Conservation (phyloP, 2,888 invertebrate species). For the Alentia gelatinosa region DNA sequence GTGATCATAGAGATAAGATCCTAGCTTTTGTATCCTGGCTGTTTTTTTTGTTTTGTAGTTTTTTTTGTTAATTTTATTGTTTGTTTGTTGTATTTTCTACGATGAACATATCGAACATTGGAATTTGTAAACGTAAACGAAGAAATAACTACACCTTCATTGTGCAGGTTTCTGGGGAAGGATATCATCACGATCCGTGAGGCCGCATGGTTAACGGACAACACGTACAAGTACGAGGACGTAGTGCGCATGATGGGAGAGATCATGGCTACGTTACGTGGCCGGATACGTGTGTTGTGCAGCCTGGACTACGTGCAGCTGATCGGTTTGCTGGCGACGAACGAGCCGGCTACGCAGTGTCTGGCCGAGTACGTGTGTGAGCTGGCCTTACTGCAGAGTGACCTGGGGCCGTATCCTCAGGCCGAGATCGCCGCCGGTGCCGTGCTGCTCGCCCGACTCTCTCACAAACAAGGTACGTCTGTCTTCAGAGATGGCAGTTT, state of each 20-base stretch:
- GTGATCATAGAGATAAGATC: no score
- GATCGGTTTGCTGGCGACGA: conserved; percentile 68
- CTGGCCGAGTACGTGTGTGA: conserved; percentile 78
- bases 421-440: conserved; percentile 76
- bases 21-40: no score
- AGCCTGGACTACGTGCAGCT: conserved; percentile 75
- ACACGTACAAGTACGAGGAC: conserved; percentile 79
- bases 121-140: no score
- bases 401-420: conserved; percentile 76
- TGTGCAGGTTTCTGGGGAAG: conserved; percentile 74
- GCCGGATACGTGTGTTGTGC: conserved; percentile 73
- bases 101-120: no score
- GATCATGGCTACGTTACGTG: conserved; percentile 75
- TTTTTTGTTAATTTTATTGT: no score
- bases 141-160: no score
- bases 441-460: conserved; percentile 74
- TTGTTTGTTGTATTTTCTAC: no score
- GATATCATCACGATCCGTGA: conserved; percentile 79
- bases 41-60: no score
- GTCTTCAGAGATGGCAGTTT: no score
- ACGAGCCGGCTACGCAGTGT: conserved; percentile 66
- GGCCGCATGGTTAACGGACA: conserved; percentile 80
- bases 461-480: conserved; percentile 56
- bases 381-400: conserved; percentile 76
- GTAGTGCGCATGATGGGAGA: conserved; percentile 80